Evolutionary conservation across 2,113 vertebrate species (phyloP).

Genomic region (Nycticebus coucang): DNA sequence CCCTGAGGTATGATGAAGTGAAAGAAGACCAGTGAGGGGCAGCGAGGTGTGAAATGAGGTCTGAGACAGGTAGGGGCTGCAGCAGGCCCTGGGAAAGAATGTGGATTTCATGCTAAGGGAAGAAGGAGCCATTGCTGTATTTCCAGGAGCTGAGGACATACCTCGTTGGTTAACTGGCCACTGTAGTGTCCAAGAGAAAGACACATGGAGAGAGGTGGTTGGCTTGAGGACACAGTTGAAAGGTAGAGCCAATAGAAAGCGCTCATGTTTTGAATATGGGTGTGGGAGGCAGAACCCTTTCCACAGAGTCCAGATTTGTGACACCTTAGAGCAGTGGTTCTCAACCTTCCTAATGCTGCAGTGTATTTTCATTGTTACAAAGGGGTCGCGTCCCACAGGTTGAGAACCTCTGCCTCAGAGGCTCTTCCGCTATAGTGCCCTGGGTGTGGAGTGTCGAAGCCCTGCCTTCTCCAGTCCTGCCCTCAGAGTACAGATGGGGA

Average conservation of each 20-base stretch:
- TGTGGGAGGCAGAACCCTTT: neutral
- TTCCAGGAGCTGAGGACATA: neutral
- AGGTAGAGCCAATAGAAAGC: neutral
- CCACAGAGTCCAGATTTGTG: neutral
- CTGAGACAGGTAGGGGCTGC: neutral
- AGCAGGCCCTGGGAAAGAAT: neutral
- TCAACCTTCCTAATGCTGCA: too few species aligned
- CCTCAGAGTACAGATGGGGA: neutral
- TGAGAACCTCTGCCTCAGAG: too few species aligned
- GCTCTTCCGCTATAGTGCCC: neutral
- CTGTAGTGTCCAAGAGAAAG: neutral
- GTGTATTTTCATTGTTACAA: too few species aligned
- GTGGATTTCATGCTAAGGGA: neutral
- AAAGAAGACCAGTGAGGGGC: neutral
- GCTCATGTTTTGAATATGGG: neutral
- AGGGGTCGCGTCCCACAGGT: too few species aligned
- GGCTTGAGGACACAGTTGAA: neutral
- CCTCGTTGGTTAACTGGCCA: neutral
- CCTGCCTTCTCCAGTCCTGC: neutral
- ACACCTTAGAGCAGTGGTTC: neutral
- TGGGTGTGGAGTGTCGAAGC: neutral
- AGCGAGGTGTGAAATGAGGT: neutral
- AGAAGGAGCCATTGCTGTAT: neutral
- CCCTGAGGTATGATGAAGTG: neutral
- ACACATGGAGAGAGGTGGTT: fast-evolving